A percentile compares a stretch with the other conserved stretches of the same genome.
phyloP scores from a whole-genome alignment of 2,888 invertebrate species.

The Leucozona laternaria region DNA sequence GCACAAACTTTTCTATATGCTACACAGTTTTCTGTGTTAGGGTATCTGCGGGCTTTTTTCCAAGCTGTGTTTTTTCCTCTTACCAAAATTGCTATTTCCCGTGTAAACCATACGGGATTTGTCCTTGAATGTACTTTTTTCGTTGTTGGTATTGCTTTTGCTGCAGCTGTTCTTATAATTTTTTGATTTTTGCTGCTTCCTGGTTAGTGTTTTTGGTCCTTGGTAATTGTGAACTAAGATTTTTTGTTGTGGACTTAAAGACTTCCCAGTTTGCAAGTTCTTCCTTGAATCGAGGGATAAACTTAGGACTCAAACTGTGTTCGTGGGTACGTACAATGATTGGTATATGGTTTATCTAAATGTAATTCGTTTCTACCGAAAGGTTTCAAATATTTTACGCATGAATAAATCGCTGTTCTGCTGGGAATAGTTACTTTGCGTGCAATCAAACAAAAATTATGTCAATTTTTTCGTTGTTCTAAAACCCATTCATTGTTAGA shows the following conservation, averaged over 20 bases:
- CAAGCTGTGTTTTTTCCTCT: not conserved
- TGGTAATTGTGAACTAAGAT: too few species aligned
- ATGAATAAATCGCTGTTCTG: not conserved
- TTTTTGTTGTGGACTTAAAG: too few species aligned
- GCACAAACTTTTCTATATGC: not conserved
- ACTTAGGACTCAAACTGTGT: not conserved
- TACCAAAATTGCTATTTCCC: too few species aligned
- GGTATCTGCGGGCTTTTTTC: not conserved
- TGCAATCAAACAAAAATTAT: constrained; percentile 23
- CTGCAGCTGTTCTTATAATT: too few species aligned
- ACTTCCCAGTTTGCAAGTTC: too few species aligned
- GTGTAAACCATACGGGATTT: too few species aligned
- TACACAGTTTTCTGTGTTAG: not conserved
- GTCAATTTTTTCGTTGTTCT: not conserved
- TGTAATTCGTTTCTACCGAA: not conserved
- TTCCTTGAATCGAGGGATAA: too few species aligned
- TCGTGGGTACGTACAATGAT: too few species aligned
- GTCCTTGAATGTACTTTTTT: not conserved
- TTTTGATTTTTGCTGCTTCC: too few species aligned
- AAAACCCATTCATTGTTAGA: constrained; percentile 36
- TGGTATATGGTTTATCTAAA: not conserved
- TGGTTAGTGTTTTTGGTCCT: too few species aligned
- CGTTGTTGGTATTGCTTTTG: not conserved
- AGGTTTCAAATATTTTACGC: not conserved
- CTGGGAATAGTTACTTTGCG: not conserved